Base-by-base conservation (phyloP, 2,888 invertebrate species). In the Ashinkailepas kermadecensis region DNA sequence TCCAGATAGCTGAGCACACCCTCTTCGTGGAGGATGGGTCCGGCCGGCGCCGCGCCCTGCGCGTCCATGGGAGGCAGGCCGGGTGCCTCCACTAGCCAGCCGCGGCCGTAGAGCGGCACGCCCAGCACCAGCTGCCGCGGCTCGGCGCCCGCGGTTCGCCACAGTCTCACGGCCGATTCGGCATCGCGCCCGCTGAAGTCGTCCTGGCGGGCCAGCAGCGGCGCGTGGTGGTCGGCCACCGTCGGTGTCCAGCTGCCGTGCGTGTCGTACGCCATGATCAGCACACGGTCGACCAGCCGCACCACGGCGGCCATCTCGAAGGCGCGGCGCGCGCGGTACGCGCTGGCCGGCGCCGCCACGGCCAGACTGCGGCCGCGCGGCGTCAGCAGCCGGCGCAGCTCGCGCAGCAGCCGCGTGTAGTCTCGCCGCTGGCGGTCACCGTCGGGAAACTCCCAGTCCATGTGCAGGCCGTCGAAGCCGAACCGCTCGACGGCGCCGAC, bases 371-470 rank as follows among this genome's bases (percentile, higher is more conserved):
- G 89, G 25, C 90, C 91, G 6, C 23, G 62, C 62, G 62, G 62
- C 62, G 13, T 8, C 65, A 65, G 23, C 23, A 8, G n/a, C n/a
- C n/a, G n/a, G n/a, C 65, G 65, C 65, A 65, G 65, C n/a, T n/a
- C 65, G n/a, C 9, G n/a, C 65, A 65, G 65, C 65, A 65, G 65
- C 65, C n/a, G 9, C 9, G n/a, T 23, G 23, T 23, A 65, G 65
- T 65, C 65, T 3, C 65, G 65, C 65, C 65, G 65, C 65, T 65
- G 65, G 23, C 65, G 25, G 10, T 10, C 10, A 3, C 59, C 64
- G 83, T 93, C 93, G 0, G 97, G 97, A 86, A 97, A 97, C 86
- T 96, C 95, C 96, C 96, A 97, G 86, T 97, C 97, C 56, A 97
- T 87, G 85, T 96, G 96, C 0, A 97, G 88, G 11, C 97, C 97